Conservation (phyloP, 2,797 vertebrate species). For the Intellagama lesueurii region DNA sequence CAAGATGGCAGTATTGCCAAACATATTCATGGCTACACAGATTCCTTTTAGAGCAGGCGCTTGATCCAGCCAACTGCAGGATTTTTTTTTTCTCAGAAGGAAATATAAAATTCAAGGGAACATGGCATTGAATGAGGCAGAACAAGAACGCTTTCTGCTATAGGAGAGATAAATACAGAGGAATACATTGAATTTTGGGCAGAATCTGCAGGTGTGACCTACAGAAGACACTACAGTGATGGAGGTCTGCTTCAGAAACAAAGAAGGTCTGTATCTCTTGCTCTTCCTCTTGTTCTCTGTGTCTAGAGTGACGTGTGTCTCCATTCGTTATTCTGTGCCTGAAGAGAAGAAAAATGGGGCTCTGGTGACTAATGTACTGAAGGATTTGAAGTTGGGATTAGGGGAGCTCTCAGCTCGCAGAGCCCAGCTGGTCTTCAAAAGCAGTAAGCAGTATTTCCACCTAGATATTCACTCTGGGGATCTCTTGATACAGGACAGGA, state of each 20-base stretch:
- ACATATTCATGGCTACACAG: background rate
- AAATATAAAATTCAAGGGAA: background rate
- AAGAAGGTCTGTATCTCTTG: constrained; percentile 10
- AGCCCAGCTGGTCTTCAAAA: background rate
- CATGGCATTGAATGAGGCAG: background rate
- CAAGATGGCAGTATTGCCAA: constrained; percentile 16
- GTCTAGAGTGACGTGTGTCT: background rate
- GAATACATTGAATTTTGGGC: no score
- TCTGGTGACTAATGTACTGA: constrained; percentile 55
- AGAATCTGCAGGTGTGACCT: background rate
- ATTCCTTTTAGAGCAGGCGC: constrained; percentile 54
- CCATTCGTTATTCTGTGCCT: constrained; percentile 47
- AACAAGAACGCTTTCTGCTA: background rate
- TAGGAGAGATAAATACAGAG: no score
- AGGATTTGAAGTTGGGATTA: constrained; percentile 26
- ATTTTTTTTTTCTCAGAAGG: no score
- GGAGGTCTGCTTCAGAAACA: background rate
- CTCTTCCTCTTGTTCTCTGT: background rate
- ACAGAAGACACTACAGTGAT: background rate
- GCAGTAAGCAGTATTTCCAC: background rate
- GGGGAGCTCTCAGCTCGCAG: background rate
- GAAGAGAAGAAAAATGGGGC: constrained; percentile 63
- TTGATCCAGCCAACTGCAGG: no score
- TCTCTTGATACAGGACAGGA: constrained; percentile 63
- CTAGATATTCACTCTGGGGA: background rate